phyloP scores from a whole-genome alignment of 2,797 vertebrate genomes.

The Toxotes lorentzi region DNA sequence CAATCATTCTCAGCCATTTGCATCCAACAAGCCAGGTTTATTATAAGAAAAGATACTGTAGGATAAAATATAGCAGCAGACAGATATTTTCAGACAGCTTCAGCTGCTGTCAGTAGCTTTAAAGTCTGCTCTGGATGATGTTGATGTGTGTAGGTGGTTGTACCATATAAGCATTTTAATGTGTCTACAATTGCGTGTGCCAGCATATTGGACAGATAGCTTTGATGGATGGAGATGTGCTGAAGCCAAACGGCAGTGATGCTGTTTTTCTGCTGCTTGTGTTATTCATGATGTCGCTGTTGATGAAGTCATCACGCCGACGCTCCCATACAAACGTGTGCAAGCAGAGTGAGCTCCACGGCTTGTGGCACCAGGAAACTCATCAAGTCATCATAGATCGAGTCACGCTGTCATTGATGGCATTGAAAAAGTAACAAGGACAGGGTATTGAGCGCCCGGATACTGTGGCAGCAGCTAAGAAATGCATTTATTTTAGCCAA shows the following conservation, averaged over 20 bases:
- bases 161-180: slow-evolving; percentile 54
- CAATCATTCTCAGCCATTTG: slow-evolving; percentile 36
- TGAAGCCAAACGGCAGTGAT: slow-evolving; percentile 46
- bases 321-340: slow-evolving; percentile 28
- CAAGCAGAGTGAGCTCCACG: neutral
- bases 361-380: slow-evolving; percentile 41
- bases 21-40: slow-evolving; percentile 32
- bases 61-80: slow-evolving; percentile 34
- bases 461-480: slow-evolving; percentile 57
- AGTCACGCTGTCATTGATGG: slow-evolving; percentile 56
- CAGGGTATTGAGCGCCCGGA: slow-evolving; percentile 48
- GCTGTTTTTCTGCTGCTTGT: slow-evolving; percentile 41
- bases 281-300: slow-evolving; percentile 54
- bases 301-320: slow-evolving; percentile 55
- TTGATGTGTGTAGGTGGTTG: slow-evolving; percentile 45
- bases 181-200: slow-evolving; percentile 36
- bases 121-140: slow-evolving; percentile 32
- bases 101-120: slow-evolving; percentile 39
- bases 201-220: slow-evolving; percentile 48
- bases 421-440: slow-evolving; percentile 71
- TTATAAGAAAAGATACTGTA: slow-evolving; percentile 29
- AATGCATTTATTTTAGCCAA: slow-evolving; percentile 74
- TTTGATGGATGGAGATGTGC: slow-evolving; percentile 63
- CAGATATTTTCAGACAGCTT: slow-evolving; percentile 36
- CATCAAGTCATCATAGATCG: slow-evolving; percentile 69